These are phyloP conservation scores for Laothoe populi DNA, from an alignment of 2,888 invertebrate species.

Conservation along the genomic window DNA sequence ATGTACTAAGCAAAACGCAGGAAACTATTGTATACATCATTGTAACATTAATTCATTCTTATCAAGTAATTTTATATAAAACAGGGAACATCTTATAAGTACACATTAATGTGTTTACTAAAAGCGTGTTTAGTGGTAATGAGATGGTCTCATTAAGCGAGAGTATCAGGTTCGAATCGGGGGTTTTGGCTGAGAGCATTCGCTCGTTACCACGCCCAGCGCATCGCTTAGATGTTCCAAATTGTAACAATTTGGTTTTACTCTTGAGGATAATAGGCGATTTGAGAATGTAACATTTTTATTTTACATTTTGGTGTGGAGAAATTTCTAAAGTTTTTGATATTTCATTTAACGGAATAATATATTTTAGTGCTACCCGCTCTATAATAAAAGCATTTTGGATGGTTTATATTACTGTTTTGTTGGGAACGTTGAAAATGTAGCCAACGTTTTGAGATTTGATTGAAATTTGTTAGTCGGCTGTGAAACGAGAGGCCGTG, in stretches of 20 bases:
- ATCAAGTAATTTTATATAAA: neutral
- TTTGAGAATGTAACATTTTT: neutral
- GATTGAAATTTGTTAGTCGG: too few relatives aligned
- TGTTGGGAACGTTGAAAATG: too few relatives aligned
- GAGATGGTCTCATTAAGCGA: slow-evolving; percentile 8
- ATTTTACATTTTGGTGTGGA: neutral
- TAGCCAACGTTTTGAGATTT: too few relatives aligned
- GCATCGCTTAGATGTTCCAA: neutral
- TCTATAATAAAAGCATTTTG: too few relatives aligned
- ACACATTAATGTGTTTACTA: neutral
- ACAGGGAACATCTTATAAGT: neutral
- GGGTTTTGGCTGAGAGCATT: slow-evolving; percentile 22
- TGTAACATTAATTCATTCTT: neutral
- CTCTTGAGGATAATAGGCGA: neutral
- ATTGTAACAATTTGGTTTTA: slow-evolving; percentile 1
- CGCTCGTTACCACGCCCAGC: slow-evolving; percentile 25
- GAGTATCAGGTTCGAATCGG: slow-evolving; percentile 12
- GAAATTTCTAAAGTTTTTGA: neutral
- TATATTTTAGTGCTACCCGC: neutral
- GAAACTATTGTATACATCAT: too few relatives aligned
- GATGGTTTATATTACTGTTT: too few relatives aligned
- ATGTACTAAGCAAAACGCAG: too few relatives aligned
- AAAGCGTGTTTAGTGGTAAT: slow-evolving; percentile 10
- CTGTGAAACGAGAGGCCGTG: too few relatives aligned
- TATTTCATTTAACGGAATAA: neutral